Conservation (phyloP, 2,888 invertebrate genomes). For the Folsomia candida region DNA sequence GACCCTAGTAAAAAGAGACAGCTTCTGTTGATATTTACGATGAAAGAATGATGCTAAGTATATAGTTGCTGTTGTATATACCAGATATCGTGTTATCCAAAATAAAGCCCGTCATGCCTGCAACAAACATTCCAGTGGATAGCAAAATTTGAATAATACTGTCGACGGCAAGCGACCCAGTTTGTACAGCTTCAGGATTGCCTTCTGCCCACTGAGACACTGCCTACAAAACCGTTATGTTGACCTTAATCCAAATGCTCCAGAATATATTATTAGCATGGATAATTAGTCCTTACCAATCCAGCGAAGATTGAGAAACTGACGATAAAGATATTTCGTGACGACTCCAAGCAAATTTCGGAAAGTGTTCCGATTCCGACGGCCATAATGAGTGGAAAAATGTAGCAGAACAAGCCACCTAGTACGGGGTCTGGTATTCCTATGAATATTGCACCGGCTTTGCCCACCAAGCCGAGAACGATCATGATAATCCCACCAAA, state of each 20-base stretch:
- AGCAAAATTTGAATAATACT: constrained; percentile 70
- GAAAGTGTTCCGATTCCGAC: constrained; percentile 76
- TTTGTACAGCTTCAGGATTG: constrained; percentile 63
- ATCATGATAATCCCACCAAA: constrained; percentile 73
- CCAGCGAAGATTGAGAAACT: constrained; percentile 85
- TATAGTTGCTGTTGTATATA: too few relatives aligned
- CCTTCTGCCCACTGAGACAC: constrained; percentile 71
- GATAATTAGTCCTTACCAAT: constrained; percentile 66
- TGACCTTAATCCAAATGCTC: constrained; percentile 70
- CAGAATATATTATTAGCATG: background rate
- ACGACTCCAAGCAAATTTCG: constrained; percentile 76
- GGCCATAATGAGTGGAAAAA: constrained; percentile 79
- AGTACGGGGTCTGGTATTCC: constrained; percentile 77
- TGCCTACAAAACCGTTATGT: constrained; percentile 69
- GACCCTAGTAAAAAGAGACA: constrained; percentile 63
- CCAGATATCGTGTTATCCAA: constrained; percentile 68
- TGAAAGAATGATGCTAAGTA: background rate
- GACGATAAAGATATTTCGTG: constrained; percentile 82
- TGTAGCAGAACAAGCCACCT: constrained; percentile 78
- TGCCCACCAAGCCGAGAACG: constrained; percentile 70
- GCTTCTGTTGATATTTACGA: background rate
- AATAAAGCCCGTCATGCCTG: constrained; percentile 69
- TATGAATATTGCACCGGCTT: constrained; percentile 75
- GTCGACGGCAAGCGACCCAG: constrained; percentile 65
- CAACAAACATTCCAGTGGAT: constrained; percentile 74